A percentile compares a stretch with the other conserved stretches of the same genome.
These are phyloP conservation scores for Erpornis zantholeuca DNA, from an alignment of 2,113 vertebrate species.

Conservation along the genomic window DNA sequence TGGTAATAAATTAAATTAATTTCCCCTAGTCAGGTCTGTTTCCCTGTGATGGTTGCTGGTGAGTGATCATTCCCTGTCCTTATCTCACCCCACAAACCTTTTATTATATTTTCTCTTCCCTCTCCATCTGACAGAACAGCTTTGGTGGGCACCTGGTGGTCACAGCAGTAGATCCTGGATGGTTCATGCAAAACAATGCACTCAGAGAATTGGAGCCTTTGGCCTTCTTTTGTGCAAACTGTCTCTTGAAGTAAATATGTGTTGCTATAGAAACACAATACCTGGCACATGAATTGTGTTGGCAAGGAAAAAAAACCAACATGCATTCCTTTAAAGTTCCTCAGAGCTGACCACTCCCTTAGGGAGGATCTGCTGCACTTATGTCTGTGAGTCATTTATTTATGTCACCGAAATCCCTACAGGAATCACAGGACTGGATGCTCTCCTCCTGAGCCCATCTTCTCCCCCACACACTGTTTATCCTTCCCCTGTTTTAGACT, in stretches of 20 bases:
- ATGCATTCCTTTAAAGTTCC: neutral
- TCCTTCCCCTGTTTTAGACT: neutral
- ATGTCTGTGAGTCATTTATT: neutral
- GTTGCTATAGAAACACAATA: constrained; percentile 36
- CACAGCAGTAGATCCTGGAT: neutral
- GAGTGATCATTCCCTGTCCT: neutral
- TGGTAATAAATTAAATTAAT: neutral
- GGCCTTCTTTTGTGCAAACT: neutral
- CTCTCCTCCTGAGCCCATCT: neutral
- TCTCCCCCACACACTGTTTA: neutral
- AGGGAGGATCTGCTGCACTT: neutral
- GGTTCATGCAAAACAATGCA: rapidly evolving
- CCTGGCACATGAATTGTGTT: neutral
- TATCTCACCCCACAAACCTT: neutral
- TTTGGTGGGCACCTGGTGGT: neutral
- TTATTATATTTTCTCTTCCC: neutral
- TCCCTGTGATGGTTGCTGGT: neutral
- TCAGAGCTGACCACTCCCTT: neutral
- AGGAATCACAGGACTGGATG: neutral
- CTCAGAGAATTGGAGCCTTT: neutral
- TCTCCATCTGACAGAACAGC: neutral
- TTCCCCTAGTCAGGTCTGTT: neutral
- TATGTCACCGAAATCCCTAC: neutral
- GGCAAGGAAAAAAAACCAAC: neutral
- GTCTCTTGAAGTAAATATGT: neutral